Conservation (phyloP, 2,888 invertebrate species). For the Achlya flavicornis region DNA sequence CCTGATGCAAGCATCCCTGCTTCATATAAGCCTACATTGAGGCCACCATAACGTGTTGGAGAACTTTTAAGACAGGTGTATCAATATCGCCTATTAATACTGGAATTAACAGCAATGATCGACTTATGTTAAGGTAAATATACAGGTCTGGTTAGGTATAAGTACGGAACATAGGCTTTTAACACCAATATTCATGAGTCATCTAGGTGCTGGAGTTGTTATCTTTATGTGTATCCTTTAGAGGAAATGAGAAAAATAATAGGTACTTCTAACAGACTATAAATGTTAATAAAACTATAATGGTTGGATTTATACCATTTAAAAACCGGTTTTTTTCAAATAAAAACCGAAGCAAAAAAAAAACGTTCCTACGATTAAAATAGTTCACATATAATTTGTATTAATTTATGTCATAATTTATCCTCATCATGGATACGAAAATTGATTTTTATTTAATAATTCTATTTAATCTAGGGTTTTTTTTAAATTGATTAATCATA, state of each 20-base stretch:
- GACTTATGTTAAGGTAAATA: too few relatives aligned
- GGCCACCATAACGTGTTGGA: neutral
- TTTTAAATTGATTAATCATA: neutral
- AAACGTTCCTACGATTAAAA: neutral
- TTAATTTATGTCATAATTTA: conserved; percentile 4
- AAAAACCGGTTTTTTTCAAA: neutral
- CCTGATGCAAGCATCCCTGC: neutral
- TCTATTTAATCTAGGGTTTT: too few relatives aligned
- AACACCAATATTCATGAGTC: too few relatives aligned
- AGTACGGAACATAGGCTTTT: neutral
- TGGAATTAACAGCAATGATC: conserved; percentile 1
- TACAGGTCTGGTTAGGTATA: neutral
- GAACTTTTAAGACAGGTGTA: neutral
- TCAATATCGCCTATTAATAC: neutral
- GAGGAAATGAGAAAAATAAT: neutral
- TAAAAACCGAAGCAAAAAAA: neutral
- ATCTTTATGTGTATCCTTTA: neutral
- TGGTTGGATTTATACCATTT: neutral
- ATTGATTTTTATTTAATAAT: neutral
- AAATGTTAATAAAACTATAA: neutral
- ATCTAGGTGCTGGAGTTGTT: too few relatives aligned
- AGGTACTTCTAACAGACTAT: neutral
- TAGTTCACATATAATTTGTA: neutral
- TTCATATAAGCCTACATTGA: neutral
- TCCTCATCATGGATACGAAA: neutral